phyloP scores from a whole-genome alignment of 2,113 vertebrate genomes.

The Platysteira castanea region DNA sequence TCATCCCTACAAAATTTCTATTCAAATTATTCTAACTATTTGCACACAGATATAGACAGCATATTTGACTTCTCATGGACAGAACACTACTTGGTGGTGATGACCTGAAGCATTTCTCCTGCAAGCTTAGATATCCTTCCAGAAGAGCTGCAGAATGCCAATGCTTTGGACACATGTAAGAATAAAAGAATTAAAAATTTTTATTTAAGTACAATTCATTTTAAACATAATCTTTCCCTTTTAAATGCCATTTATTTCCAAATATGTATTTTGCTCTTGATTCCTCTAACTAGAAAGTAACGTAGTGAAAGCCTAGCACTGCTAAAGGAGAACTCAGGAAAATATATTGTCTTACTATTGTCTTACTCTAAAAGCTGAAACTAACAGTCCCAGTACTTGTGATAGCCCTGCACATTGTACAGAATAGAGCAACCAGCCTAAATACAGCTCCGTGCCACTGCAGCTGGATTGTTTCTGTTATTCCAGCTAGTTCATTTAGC shows the following conservation, averaged over 20 bases:
- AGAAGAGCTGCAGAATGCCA: background rate
- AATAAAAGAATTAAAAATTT: background rate
- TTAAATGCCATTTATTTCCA: background rate
- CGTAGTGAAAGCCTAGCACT: background rate
- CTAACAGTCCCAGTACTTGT: background rate
- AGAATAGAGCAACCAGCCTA: background rate
- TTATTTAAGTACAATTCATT: background rate
- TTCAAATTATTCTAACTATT: background rate
- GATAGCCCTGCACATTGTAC: background rate
- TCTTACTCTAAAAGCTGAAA: background rate
- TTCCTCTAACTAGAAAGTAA: background rate
- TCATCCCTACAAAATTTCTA: background rate
- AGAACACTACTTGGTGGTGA: background rate
- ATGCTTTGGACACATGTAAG: background rate
- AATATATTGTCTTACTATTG: background rate
- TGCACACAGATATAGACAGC: background rate
- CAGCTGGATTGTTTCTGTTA: background rate
- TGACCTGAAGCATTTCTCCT: background rate
- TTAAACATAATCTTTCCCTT: background rate
- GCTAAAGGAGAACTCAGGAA: background rate
- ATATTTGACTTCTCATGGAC: background rate
- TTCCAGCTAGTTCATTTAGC: background rate
- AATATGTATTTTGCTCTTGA: background rate
- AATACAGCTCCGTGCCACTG: background rate
- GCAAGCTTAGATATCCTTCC: background rate